These are phyloP conservation scores for Rhombomys opimus DNA, from an alignment of 2,113 vertebrate species.

Conservation along the genomic window DNA sequence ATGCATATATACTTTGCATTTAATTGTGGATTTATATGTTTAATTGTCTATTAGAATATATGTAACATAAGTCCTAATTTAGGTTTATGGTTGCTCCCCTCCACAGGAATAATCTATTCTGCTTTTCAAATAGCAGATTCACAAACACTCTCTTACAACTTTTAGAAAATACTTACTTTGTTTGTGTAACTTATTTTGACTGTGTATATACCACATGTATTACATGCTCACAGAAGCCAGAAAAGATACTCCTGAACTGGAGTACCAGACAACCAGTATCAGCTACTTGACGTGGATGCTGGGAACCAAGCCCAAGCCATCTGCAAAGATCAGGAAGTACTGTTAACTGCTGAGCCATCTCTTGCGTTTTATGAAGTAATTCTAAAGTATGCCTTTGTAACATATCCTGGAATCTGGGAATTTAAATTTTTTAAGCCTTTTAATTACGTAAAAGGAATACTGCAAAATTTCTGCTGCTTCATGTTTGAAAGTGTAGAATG, in stretches of 20 bases:
- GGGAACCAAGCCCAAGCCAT: neutral
- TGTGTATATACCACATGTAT: neutral
- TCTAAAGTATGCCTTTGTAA: conserved; percentile 24
- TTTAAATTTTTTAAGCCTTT: conserved; percentile 34
- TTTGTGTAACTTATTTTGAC: neutral
- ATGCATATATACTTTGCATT: conserved; percentile 36
- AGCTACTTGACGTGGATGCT: neutral
- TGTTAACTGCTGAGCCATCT: neutral
- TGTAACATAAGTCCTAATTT: conserved; percentile 59
- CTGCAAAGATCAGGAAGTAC: neutral
- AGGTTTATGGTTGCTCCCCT: conserved; percentile 65
- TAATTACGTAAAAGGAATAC: neutral
- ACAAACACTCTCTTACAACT: conserved; percentile 34
- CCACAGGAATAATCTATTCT: conserved; percentile 49
- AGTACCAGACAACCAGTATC: neutral
- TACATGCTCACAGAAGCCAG: neutral
- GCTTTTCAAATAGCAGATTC: conserved; percentile 52
- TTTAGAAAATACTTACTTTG: neutral
- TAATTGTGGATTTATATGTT: conserved; percentile 51
- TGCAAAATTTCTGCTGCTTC: conserved; percentile 17
- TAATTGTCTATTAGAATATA: conserved; percentile 53
- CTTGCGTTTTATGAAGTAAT: neutral
- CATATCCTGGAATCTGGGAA: neutral
- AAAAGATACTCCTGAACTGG: neutral
- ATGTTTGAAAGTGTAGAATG: neutral